phyloP scores from a whole-genome alignment of 2,797 vertebrate species.

The Tapera naevia region DNA sequence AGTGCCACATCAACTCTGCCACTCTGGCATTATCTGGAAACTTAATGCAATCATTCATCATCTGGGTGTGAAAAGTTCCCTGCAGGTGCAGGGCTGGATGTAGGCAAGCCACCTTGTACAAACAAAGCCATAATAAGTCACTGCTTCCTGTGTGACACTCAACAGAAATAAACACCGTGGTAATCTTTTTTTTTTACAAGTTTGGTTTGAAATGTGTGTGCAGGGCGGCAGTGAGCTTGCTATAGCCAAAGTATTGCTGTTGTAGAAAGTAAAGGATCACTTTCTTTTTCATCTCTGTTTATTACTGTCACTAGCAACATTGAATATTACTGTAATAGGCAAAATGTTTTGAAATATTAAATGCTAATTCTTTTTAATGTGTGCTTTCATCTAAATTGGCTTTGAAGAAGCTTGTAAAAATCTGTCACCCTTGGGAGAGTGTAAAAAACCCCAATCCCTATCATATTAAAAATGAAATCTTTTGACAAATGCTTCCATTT shows the following conservation, averaged over 20 bases:
- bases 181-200: neutral
- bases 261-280: neutral
- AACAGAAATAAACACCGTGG: neutral
- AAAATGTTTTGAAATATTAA: neutral
- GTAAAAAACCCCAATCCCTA: neutral
- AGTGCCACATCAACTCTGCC: neutral
- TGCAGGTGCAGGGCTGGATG: neutral
- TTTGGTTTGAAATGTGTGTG: neutral
- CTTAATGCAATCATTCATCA: neutral
- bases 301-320: neutral
- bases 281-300: neutral
- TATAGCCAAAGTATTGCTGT: neutral
- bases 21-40: neutral
- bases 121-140: neutral
- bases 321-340: neutral
- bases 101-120: neutral
- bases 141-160: neutral
- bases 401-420: constrained; percentile 56
- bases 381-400: constrained; percentile 48
- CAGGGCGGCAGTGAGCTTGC: neutral
- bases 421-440: neutral
- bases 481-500: constrained; percentile 54
- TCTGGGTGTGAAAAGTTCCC: neutral
- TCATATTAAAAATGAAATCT: neutral
- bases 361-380: neutral